Percentiles rank a stretch among this genome's conserved stretches.
These are phyloP conservation scores for Hybos culiciformis DNA, from an alignment of 2,888 invertebrate genomes.

Conservation along the genomic window DNA sequence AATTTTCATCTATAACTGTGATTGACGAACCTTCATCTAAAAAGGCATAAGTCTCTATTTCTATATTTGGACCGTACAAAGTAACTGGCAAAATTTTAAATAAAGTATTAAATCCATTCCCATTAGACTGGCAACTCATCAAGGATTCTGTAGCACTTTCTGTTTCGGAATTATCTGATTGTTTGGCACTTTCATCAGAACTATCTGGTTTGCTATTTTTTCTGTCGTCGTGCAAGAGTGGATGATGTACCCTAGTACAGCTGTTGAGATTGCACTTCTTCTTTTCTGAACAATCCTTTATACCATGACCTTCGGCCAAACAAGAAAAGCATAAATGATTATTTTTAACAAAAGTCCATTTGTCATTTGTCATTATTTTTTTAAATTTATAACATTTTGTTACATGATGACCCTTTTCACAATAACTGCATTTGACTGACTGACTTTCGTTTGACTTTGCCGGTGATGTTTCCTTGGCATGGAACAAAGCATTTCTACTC, in stretches of 20 bases:
- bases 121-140: too few relatives aligned
- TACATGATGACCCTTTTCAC: not conserved
- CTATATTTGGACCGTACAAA: conserved; percentile 2
- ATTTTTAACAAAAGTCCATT: conserved; percentile 7
- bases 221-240: conserved; percentile 8
- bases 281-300: conserved; percentile 2
- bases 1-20: conserved; percentile 9
- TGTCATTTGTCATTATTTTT: not conserved
- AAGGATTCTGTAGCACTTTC: conserved; percentile 9
- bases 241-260: conserved; percentile 6
- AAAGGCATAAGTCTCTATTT: conserved; percentile 7
- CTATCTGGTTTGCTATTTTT: not conserved
- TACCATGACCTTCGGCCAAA: conserved; percentile 2
- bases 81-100: conserved; percentile 10
- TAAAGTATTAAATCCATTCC: not conserved
- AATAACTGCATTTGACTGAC: not conserved
- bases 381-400: not conserved
- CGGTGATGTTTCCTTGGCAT: not conserved
- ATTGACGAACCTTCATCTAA: conserved; percentile 14
- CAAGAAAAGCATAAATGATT: conserved; percentile 8
- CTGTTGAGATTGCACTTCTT: conserved; percentile 3
- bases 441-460: not conserved
- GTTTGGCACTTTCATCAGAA: not conserved
- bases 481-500: not conserved
- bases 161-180: conserved; percentile 1